Evolutionary conservation across 2,888 invertebrate genomes (phyloP), one percentile per base, ranked within the genome.

Genomic region (Sminthurinus aureus): DNA sequence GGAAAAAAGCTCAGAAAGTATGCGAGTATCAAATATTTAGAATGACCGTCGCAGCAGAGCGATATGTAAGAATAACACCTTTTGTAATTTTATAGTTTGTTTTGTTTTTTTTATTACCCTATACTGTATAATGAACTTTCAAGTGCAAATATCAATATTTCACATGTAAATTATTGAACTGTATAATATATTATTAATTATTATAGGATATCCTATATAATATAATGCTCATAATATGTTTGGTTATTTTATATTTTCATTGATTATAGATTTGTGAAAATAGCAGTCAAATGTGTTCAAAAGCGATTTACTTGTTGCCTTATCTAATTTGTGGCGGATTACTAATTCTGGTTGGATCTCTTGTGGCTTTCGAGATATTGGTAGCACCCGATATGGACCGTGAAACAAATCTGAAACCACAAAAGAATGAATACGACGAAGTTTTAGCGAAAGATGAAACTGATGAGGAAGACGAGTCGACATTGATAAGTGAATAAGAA

Each of bases 181-280:
- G n/a, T n/a, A n/a, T n/a, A n/a, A n/a, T n/a, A n/a, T n/a, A n/a
- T n/a, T n/a, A n/a, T n/a, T n/a, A n/a, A n/a, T n/a, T n/a, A n/a
- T n/a, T n/a, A n/a, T n/a, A n/a, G n/a, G n/a, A n/a, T n/a, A n/a
- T n/a, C n/a, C n/a, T n/a, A n/a, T n/a, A n/a, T n/a, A n/a, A n/a
- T n/a, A n/a, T n/a, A n/a, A n/a, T 38, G 38, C 6, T 38, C 18
- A 15, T 15, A 58, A 58, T 58, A 58, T 58, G 9, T 58, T n/a
- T n/a, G n/a, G 18, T 58, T 15, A 58, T 58, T 13, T 58, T 58
- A 2, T 2, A 6, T 15, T 58, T 58, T 58, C 4, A 58, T 24
- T 73, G 24, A 73, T 73, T 20, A 26, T 15, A 73, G 73, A 12
- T 73, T 18, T 73, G 73, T 73, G 73, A 24, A 24, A 26, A 26